phyloP scores from a whole-genome alignment of 2,888 invertebrate genomes.

The Hetaerina titia region DNA sequence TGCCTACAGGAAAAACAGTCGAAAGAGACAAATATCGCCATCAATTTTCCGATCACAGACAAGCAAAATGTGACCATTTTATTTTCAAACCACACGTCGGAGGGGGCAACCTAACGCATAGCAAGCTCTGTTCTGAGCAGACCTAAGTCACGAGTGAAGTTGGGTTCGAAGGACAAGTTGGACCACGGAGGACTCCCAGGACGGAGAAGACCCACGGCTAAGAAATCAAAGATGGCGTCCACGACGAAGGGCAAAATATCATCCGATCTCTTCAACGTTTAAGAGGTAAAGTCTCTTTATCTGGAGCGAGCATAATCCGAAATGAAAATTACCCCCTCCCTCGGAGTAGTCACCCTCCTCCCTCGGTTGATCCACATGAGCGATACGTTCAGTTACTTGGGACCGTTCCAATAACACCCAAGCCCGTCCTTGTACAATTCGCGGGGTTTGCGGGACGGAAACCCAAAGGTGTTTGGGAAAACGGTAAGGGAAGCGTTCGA shows the following conservation, averaged over 20 bases:
- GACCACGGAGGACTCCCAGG: background rate
- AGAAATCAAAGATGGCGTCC: background rate
- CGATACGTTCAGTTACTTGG: background rate
- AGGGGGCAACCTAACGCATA: too few relatives aligned
- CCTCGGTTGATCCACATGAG: background rate
- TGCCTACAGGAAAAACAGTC: too few relatives aligned
- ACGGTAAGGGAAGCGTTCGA: background rate
- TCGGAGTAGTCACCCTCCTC: background rate
- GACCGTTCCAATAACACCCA: background rate
- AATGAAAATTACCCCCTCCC: background rate
- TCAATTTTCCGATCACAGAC: too few relatives aligned
- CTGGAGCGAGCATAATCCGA: background rate
- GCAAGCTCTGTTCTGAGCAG: too few relatives aligned
- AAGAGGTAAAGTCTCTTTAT: background rate
- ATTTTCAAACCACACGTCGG: too few relatives aligned
- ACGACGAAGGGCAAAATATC: background rate
- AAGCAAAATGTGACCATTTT: too few relatives aligned
- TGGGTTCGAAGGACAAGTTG: background rate
- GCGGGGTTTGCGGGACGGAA: background rate
- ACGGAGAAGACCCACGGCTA: background rate
- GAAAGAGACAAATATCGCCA: too few relatives aligned
- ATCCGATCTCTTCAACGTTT: background rate
- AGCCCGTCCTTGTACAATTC: conserved; percentile 12
- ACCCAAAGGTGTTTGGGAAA: conserved; percentile 25
- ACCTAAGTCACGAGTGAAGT: background rate